Percentiles rank a stretch among this genome's conserved stretches.
Conservation (phyloP, 1,140 invertebrate genomes). For the Philopotamus ludificatus region DNA sequence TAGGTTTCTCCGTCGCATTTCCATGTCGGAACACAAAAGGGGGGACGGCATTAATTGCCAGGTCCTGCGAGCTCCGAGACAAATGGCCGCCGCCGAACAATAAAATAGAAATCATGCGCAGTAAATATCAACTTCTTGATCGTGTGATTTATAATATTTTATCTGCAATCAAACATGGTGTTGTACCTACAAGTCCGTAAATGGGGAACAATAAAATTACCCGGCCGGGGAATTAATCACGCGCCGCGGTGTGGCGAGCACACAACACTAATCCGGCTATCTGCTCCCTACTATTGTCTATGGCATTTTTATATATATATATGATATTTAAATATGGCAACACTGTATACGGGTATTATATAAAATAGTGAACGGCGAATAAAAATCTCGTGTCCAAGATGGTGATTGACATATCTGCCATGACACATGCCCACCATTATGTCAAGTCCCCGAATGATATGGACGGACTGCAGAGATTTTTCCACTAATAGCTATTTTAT, state of each 20-base stretch:
- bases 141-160: slow-evolving; percentile 31
- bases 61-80: not conserved
- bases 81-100: slow-evolving; percentile 10
- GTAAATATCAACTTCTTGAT: slow-evolving; percentile 25
- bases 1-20: too few relatives aligned
- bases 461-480: too few relatives aligned
- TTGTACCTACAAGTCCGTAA: slow-evolving; percentile 18
- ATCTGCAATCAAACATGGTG: slow-evolving; percentile 23
- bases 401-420: too few relatives aligned
- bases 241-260: not conserved
- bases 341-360: too few relatives aligned
- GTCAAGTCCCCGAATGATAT: too few relatives aligned
- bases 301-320: too few relatives aligned
- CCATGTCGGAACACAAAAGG: not conserved
- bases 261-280: not conserved
- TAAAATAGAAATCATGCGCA: slow-evolving; percentile 26
- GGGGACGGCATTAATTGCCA: not conserved
- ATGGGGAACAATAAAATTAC: slow-evolving; percentile 27
- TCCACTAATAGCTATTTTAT: too few relatives aligned
- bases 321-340: too few relatives aligned
- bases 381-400: too few relatives aligned
- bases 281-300: too few relatives aligned
- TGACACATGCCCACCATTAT: too few relatives aligned
- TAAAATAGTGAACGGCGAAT: too few relatives aligned
- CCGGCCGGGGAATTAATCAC: slow-evolving; percentile 20